Conservation (phyloP, 1,140 invertebrate genomes). For the Camponotus floridanus region DNA sequence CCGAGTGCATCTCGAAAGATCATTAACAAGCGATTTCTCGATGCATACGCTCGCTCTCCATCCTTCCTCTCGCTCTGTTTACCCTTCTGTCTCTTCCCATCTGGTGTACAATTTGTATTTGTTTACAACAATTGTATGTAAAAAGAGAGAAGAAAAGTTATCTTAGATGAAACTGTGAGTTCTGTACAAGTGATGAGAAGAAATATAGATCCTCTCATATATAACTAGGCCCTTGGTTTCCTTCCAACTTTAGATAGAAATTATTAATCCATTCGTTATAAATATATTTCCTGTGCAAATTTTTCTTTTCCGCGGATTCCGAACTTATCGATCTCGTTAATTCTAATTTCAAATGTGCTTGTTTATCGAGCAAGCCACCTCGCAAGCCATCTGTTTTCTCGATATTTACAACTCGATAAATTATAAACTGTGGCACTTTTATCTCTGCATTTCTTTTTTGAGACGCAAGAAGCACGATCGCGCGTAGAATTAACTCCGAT, state of each 20-base stretch:
- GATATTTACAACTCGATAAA: background rate
- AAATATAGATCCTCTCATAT: background rate
- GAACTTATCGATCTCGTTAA: constrained; percentile 29
- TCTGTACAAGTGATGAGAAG: constrained; percentile 19
- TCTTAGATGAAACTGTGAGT: background rate
- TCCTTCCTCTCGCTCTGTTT: constrained; percentile 11
- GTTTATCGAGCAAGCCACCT: background rate
- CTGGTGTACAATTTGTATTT: background rate
- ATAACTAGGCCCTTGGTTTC: background rate
- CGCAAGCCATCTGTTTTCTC: constrained; percentile 5
- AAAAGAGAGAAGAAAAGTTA: background rate
- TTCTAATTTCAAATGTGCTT: background rate
- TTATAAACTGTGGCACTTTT: constrained; percentile 3
- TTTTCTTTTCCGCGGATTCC: background rate
- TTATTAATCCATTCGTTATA: background rate
- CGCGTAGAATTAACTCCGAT: constrained; percentile 12
- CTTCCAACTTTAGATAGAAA: background rate
- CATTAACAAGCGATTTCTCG: constrained; percentile 40
- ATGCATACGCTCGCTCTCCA: background rate
- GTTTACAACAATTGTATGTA: background rate
- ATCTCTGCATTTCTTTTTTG: background rate
- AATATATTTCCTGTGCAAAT: constrained; percentile 23
- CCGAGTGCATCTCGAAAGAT: constrained; percentile 16
- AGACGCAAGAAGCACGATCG: background rate
- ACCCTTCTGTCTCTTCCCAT: background rate